Conservation (phyloP, 2,797 vertebrate genomes). For the Otolemur crassicaudatus region DNA sequence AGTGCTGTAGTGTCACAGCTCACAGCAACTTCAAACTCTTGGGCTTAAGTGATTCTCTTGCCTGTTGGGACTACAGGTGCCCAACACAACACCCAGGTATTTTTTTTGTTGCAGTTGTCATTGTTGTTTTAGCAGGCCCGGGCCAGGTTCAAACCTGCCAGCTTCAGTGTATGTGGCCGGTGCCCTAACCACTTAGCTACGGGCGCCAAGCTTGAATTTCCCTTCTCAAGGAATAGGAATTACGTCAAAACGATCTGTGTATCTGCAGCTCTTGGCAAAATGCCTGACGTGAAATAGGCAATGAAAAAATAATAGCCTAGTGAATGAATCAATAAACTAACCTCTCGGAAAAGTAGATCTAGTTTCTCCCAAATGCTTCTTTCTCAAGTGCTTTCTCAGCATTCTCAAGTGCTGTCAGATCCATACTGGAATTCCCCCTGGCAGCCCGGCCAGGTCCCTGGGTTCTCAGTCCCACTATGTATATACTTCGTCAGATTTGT, state of each 20-base stretch:
- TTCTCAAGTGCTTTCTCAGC: neutral
- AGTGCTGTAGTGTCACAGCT: too few species aligned
- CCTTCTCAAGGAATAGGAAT: neutral
- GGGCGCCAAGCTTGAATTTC: too few species aligned
- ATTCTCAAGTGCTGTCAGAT: neutral
- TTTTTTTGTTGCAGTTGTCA: too few species aligned
- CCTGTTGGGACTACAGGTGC: too few species aligned
- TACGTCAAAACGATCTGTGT: neutral
- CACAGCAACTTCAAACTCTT: too few species aligned
- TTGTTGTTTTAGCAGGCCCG: too few species aligned
- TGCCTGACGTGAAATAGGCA: neutral
- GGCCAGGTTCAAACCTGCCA: too few species aligned
- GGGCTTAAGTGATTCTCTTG: too few species aligned
- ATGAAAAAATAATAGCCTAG: neutral
- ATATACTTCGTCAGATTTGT: neutral
- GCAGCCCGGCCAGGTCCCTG: neutral
- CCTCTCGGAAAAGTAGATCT: neutral
- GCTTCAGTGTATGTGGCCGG: too few species aligned
- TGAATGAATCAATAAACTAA: constrained; percentile 43
- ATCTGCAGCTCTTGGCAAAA: neutral
- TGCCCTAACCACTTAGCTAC: too few species aligned
- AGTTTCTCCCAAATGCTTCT: neutral
- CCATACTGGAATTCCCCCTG: neutral
- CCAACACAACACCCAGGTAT: too few species aligned
- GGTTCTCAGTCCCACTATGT: neutral